These are phyloP conservation scores for Heliconius congener DNA, from an alignment of 1,140 invertebrate genomes.

Conservation along the genomic window DNA sequence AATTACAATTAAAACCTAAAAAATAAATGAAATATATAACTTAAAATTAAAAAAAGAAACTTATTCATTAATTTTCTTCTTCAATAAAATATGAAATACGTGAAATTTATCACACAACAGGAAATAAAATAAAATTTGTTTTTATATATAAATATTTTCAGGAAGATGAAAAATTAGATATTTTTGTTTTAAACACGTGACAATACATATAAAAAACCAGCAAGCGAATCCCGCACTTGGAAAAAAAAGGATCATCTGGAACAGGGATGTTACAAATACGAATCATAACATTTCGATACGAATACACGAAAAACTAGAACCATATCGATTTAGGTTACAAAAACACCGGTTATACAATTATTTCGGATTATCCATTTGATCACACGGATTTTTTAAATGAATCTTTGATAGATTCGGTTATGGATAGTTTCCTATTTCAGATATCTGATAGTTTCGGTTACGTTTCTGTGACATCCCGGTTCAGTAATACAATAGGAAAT, in stretches of 20 bases:
- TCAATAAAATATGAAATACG: conserved; percentile 28
- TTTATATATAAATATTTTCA: neutral
- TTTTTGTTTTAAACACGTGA: conserved; percentile 18
- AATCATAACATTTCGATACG: too few species aligned
- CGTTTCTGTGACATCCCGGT: too few species aligned
- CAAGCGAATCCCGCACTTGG: conserved; percentile 19
- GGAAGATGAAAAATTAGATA: neutral
- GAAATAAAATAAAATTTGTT: conserved; percentile 25
- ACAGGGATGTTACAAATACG: neutral
- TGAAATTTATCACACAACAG: conserved; percentile 30
- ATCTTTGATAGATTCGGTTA: too few species aligned
- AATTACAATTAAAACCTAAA: conserved; percentile 6
- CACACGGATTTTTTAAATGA: too few species aligned
- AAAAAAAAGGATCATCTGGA: neutral
- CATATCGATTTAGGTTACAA: too few species aligned
- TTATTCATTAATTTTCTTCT: conserved; percentile 11
- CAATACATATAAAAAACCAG: conserved; percentile 17
- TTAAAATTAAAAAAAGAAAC: conserved; percentile 14
- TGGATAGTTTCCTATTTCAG: too few species aligned
- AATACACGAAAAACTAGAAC: too few species aligned
- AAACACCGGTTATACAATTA: too few species aligned
- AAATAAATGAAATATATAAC: conserved; percentile 22
- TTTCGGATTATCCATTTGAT: too few species aligned
- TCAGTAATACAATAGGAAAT: conserved; percentile 3
- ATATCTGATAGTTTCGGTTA: too few species aligned